phyloP scores from a whole-genome alignment of 2,113 vertebrate species.

The Clarias magur region DNA sequence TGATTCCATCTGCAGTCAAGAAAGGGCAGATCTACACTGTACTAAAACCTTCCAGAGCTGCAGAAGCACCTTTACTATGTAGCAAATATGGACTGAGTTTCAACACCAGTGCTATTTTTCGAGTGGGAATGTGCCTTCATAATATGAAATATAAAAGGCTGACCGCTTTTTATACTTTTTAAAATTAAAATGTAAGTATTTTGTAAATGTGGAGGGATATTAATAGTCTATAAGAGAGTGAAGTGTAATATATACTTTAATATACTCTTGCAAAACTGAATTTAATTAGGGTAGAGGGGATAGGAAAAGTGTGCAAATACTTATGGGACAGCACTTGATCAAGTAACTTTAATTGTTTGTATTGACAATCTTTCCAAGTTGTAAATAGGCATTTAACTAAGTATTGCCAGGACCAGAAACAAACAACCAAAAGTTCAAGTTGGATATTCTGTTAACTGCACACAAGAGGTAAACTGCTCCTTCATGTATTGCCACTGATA shows the following conservation, averaged over 20 bases:
- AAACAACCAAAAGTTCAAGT: not conserved
- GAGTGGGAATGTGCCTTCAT: slow-evolving; percentile 52
- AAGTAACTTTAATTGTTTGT: not conserved
- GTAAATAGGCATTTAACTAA: not conserved
- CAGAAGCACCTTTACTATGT: slow-evolving; percentile 41
- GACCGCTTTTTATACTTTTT: slow-evolving; percentile 52
- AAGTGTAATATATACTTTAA: too few relatives aligned
- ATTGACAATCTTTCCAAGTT: not conserved
- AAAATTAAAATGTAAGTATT: slow-evolving; percentile 59
- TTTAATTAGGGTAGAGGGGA: slow-evolving; percentile 61
- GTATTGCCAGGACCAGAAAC: not conserved
- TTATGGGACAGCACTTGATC: not conserved
- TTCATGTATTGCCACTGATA: slow-evolving; percentile 30
- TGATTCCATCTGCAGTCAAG: slow-evolving; percentile 38
- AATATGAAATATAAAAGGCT: slow-evolving; percentile 64
- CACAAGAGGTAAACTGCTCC: slow-evolving; percentile 17
- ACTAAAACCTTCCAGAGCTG: slow-evolving; percentile 27
- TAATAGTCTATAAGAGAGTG: slow-evolving; percentile 57
- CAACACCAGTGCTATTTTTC: slow-evolving; percentile 33
- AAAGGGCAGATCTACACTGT: slow-evolving; percentile 6
- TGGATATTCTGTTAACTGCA: slow-evolving; percentile 24
- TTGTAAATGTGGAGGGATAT: slow-evolving; percentile 60
- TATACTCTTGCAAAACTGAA: slow-evolving; percentile 62
- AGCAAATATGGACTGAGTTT: slow-evolving; percentile 54
- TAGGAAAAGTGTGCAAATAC: not conserved